Evolutionary conservation across 2,797 vertebrate genomes (phyloP).

Genomic region (Spinus pinus): DNA sequence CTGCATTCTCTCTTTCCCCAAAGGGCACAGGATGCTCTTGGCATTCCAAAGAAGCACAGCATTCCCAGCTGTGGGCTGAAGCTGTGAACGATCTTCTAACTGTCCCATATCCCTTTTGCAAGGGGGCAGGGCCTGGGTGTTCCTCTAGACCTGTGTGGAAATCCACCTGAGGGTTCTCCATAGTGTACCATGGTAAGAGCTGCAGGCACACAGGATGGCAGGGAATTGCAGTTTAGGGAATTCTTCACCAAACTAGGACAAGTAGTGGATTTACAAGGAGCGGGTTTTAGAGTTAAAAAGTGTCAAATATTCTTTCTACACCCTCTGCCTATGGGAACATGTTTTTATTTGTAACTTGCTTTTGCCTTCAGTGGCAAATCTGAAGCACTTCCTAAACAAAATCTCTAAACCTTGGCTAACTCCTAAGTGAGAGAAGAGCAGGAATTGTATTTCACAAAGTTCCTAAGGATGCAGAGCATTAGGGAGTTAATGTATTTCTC

Average conservation of each 20-base stretch:
- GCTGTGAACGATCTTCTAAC: not conserved
- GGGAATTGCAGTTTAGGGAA: not conserved
- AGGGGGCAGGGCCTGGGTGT: not conserved
- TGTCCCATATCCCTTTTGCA: not conserved
- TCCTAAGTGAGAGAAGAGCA: not conserved
- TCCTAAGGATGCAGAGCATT: not conserved
- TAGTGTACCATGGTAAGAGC: not conserved
- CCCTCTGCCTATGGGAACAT: not conserved
- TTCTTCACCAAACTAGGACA: not conserved
- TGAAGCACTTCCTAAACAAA: not conserved
- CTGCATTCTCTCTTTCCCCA: not conserved
- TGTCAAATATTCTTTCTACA: not conserved
- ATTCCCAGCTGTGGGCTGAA: not conserved
- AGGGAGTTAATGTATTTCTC: not conserved
- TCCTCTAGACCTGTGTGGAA: not conserved
- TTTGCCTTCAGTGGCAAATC: not conserved
- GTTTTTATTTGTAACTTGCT: not conserved
- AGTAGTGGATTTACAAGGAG: not conserved
- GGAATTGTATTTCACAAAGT: not conserved
- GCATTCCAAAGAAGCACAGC: not conserved
- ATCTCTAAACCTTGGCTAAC: not conserved
- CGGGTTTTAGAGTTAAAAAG: not conserved
- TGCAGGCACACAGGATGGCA: not conserved
- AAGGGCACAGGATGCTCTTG: not conserved
- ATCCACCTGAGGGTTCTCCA: not conserved